Conservation (phyloP, 2,888 invertebrate genomes). For the Drosophila eohydei region DNA sequence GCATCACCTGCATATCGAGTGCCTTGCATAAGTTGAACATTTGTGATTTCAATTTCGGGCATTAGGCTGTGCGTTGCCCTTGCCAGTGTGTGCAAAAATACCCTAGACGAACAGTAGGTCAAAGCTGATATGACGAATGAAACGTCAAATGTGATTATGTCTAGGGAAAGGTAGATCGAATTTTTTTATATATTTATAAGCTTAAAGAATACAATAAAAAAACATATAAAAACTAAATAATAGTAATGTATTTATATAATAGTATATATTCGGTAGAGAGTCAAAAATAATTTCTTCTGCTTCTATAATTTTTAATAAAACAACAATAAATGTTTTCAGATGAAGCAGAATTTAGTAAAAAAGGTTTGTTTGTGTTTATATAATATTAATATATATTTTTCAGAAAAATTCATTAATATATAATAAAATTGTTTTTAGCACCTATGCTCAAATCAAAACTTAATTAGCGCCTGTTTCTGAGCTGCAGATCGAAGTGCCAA, state of each 20-base stretch:
- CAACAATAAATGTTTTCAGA: too few species aligned
- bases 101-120: constrained; percentile 19
- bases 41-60: constrained; percentile 49
- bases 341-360: too few species aligned
- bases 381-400: neutral
- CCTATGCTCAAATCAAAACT: neutral
- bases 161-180: too few species aligned
- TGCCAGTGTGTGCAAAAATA: constrained; percentile 13
- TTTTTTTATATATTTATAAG: too few species aligned
- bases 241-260: too few species aligned
- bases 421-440: neutral
- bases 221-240: too few species aligned
- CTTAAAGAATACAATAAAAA: too few species aligned
- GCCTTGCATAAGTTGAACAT: constrained; percentile 52
- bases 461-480: neutral
- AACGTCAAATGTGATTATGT: neutral
- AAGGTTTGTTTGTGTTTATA: too few species aligned
- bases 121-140: neutral
- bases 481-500: neutral
- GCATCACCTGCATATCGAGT: constrained; percentile 47
- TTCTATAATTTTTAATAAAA: too few species aligned
- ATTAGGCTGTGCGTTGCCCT: constrained; percentile 1
- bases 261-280: too few species aligned
- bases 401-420: neutral
- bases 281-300: too few species aligned